Evolutionary conservation across 2,888 invertebrate genomes (phyloP), one percentile per base, ranked within the genome.

Genomic region (Drosophila kanekoi): DNA sequence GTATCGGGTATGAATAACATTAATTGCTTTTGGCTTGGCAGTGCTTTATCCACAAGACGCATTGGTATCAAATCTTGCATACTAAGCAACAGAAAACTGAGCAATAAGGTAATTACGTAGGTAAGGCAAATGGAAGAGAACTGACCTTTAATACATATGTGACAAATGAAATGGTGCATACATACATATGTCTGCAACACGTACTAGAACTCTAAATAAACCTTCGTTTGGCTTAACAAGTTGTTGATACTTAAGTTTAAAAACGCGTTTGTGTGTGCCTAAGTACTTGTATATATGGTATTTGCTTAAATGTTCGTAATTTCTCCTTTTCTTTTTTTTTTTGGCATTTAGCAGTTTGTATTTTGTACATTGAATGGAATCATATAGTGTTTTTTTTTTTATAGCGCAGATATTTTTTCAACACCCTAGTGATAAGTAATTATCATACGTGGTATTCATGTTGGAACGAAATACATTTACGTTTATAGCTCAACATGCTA

Each of bases 281-380:
- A 63, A 51, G 54, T 53, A 52, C 44, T 48, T 35, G 49, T 59
- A 45, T 66, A 16, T 58, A 58, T 13, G 28, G 20, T 61, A 9
- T 51, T 10, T 61, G 20, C 8, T 54, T 57, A 40, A 57, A 54
- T 62, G 33, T 52, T 67, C 38, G 18, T 45, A 38, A n/a, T n/a
- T n/a, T n/a, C n/a, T n/a, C n/a, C n/a, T 33, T 60, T 57, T 62
- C 40, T 41, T 18, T 20, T 59, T 60, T 60, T 43, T 54, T 74
- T 68, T 75, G 64, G 63, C 61, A 71, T 76, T 69, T 65, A 56
- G 51, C 60, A 53, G 62, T 67, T 58, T 54, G 54, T 51, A 56
- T 63, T 83, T 85, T 86, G 87, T 85, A 85, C 87, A 87, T 72
- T 76, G 66, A 80, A 86, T 86, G 75, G 79, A 86, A 82, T 79